A percentile compares a stretch with the other conserved stretches of the same genome.
phyloP scores from a whole-genome alignment of 2,113 vertebrate genomes.

The Dinomys branickii region DNA sequence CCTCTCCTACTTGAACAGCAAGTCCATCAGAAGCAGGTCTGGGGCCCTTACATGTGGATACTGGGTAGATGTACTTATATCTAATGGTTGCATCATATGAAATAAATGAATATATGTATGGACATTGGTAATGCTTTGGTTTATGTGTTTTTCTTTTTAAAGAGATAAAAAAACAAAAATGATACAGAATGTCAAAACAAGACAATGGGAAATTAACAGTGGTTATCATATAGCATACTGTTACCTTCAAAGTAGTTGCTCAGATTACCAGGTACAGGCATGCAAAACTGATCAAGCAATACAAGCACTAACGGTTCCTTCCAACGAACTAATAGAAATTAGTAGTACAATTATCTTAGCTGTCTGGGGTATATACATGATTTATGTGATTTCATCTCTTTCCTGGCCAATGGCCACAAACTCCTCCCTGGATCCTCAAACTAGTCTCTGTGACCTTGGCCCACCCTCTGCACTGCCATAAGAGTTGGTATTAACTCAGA shows the following conservation, averaged over 20 bases:
- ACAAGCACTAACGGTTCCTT: no score
- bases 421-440: background rate
- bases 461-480: no score
- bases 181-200: no score
- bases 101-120: background rate
- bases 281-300: no score
- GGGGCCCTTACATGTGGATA: background rate
- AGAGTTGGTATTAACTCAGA: background rate
- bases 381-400: background rate
- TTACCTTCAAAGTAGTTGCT: no score
- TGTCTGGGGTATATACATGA: background rate
- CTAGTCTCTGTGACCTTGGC: background rate
- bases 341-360: no score
- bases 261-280: no score
- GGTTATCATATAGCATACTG: no score
- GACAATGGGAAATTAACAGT: no score
- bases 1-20: background rate
- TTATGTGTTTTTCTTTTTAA: background rate
- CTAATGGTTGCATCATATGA: background rate
- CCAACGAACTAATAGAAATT: no score
- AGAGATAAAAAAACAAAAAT: no score
- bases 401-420: background rate
- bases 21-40: background rate
- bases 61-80: background rate
- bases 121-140: background rate